Conservation (phyloP, 2,113 vertebrate genomes). For the Oostethus manadensis region DNA sequence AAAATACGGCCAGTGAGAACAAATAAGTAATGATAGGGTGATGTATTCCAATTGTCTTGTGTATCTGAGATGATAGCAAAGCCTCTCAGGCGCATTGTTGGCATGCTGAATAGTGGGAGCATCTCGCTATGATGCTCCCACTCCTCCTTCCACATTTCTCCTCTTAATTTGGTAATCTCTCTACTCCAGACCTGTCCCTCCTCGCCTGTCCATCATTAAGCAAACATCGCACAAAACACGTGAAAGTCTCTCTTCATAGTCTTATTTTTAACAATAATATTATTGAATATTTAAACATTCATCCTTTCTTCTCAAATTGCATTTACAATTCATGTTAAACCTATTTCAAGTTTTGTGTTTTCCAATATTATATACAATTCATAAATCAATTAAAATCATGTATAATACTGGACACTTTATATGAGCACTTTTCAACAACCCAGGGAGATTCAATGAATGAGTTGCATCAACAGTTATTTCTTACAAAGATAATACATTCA, state of each 20-base stretch:
- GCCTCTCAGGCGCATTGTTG: slow-evolving; percentile 36
- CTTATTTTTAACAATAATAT: slow-evolving; percentile 3
- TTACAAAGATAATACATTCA: no score
- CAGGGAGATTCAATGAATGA: no score
- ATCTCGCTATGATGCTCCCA: slow-evolving; percentile 40
- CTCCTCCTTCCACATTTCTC: slow-evolving; percentile 37
- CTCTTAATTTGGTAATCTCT: slow-evolving; percentile 31
- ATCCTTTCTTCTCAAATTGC: slow-evolving; percentile 14
- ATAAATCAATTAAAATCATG: no score
- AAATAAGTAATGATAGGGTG: slow-evolving; percentile 55
- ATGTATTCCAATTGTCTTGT: slow-evolving; percentile 40
- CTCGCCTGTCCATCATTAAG: slow-evolving; percentile 13
- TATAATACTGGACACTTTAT: no score
- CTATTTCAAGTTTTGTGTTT: no score
- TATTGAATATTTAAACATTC: no score
- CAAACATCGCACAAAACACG: neutral
- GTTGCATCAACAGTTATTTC: no score
- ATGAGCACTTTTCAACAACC: no score
- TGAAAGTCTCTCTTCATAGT: neutral
- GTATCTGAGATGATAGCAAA: slow-evolving; percentile 51
- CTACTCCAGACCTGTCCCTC: slow-evolving; percentile 22
- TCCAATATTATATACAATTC: no score
- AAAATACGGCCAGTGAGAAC: slow-evolving; percentile 24
- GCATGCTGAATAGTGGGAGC: slow-evolving; percentile 38
- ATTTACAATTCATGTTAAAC: slow-evolving; percentile 19